Evolutionary conservation across 2,113 vertebrate genomes (phyloP), one percentile per base, ranked within the genome.

Genomic region (Mus pahari): DNA sequence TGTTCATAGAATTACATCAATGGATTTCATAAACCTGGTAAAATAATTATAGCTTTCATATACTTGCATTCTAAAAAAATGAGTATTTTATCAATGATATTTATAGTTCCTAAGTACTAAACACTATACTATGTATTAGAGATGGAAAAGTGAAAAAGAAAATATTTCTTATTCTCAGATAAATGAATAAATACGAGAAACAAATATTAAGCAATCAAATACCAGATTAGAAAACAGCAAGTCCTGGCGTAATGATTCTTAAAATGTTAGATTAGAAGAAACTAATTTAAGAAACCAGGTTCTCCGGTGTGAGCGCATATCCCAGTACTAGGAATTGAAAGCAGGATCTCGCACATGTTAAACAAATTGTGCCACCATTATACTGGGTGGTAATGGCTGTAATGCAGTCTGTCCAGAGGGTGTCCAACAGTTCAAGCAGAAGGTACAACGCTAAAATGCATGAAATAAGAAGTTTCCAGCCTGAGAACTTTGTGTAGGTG

Each of bases 201-300:
- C 11, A 95, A 66, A 58, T 48, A 58, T 39, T 90, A 84, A 90
- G 62, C 7, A 62, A 58, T 90, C 79, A 90, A 95, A 91, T 89
- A 48, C 11, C 24, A 0, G 17, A 83, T 48, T 81, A 58, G 39
- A 39, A 95, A 86, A 20, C 31, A 39, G 1, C 20, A 89, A 74
- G 3, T 50, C 91, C 64, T 90, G 92, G 31, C 36, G 48, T 5
- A 87, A 55, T 75, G 1, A 13, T 79, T 84, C 48, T 71, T 89
- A 5, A 50, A 84, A 28, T 62, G 16, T 74, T 92, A 64, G 2
- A 11, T 58, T 48, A 20, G 22, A 90, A 83, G 5, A 90, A 87
- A 73, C 39, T 60, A 73, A 73, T 14, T 78, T 58, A 33, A 70
- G 88, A 66, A 50, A 36, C 64, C 17, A 68, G 16, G 16, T 71